Evolutionary conservation across 2,113 vertebrate genomes (phyloP).

Genomic region (Prolemur simus): DNA sequence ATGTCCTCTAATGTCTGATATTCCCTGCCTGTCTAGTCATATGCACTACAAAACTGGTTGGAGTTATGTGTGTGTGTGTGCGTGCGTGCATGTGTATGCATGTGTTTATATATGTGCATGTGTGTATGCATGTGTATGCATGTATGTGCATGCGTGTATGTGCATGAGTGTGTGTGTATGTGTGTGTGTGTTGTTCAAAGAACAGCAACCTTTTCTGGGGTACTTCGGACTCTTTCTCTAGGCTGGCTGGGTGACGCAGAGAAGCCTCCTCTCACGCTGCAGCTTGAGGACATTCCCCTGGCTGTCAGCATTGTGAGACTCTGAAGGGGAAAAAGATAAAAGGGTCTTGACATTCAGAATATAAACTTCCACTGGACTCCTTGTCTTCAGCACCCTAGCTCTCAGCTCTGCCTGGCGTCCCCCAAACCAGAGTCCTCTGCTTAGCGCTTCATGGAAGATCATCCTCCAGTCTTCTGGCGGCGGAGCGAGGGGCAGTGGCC

Average conservation of each 20-base stretch:
- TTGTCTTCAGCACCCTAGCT: neutral
- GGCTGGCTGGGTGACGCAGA: neutral
- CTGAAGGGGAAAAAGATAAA: neutral
- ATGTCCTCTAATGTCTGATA: neutral
- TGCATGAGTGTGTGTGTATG: neutral
- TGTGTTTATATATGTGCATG: neutral
- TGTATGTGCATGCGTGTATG: neutral
- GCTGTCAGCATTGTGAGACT: neutral
- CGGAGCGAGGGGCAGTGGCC: neutral
- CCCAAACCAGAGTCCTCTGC: neutral
- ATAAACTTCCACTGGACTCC: neutral
- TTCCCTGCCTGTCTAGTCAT: neutral
- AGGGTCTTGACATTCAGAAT: neutral
- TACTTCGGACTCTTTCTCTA: neutral
- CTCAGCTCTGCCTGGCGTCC: neutral
- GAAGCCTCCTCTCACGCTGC: neutral
- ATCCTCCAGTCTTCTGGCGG: neutral
- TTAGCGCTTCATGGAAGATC: neutral
- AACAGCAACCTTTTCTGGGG: neutral
- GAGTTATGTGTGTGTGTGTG: neutral
- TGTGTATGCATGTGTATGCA: neutral
- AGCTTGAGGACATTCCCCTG: neutral
- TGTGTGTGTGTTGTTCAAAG: neutral
- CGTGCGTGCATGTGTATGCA: neutral
- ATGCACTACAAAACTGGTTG: neutral